Base-by-base conservation (phyloP, 2,888 invertebrate genomes). In the Philaethria dido region DNA sequence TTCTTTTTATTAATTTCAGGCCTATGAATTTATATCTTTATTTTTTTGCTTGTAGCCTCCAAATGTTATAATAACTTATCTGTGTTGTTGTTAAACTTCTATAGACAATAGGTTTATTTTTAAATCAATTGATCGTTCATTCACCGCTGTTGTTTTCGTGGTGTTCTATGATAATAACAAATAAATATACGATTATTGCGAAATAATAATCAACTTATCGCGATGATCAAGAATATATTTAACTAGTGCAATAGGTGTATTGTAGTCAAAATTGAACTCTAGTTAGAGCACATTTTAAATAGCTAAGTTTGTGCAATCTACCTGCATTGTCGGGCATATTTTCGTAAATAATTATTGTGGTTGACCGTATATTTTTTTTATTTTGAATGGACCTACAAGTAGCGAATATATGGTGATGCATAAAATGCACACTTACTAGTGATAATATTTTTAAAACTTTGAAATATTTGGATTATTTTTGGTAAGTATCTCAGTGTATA, bases 121-220 rank as follows among this genome's bases (percentile, higher is more conserved):
- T 85, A 85, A 86, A 85, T 89, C 88, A 89, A 81, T 81, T 80
- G 90, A 90, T 91, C 90, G 90, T 92, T 92, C 92, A 92, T 90
- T 91, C 92, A 92, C 92, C 91, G 90, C 91, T 87, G 89, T 88
- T 90, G 89, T 91, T 91, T 91, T 91, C 88, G 89, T 85, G 88
- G 91, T 91, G 90, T 87, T 87, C 84, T 88, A 88, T 85, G 87
- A 84, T 85, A 84, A 86, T 87, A 83, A 88, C 87, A 89, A 88
- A 88, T 88, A 89, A 90, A 87, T 86, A 86, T 81, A 85, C 79
- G 81, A 84, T 83, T 83, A 87, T 81, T 86, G 82, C 85, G 85
- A 86, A 84, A 79, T 83, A 79, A 73, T 75, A 77, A 73, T 79
- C 78, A 81, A 79, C 80, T 75, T 78, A 83, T 80, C 80, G 80